Evolutionary conservation across 35 echinoderm and acorn worm species (phyloP).

Genomic region (Ophiothrix spiculata): DNA sequence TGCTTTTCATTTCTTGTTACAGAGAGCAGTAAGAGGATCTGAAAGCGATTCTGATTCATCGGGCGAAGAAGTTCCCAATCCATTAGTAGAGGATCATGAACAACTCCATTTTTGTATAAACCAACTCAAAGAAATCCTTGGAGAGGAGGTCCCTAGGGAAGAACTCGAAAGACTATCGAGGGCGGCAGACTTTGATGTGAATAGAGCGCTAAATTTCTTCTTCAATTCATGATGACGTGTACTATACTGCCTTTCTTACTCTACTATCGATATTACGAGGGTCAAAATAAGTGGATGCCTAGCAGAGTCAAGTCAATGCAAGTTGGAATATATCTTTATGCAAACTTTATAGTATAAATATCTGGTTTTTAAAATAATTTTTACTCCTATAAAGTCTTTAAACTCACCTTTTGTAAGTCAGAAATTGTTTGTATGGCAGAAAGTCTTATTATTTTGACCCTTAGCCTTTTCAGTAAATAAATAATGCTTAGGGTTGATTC

Average conservation of each 20-base stretch:
- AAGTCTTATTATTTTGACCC: no score
- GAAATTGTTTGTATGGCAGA: no score
- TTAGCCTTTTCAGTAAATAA: no score
- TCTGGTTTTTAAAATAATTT: no score
- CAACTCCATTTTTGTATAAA: slow-evolving; percentile 13
- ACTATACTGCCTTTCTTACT: not conserved
- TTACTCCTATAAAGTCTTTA: no score
- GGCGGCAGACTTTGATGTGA: slow-evolving; percentile 78
- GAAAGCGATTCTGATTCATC: slow-evolving; percentile 48
- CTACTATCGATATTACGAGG: not conserved
- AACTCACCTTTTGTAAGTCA: no score
- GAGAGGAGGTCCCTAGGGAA: slow-evolving; percentile 43
- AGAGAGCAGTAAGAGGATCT: not conserved
- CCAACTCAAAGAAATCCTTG: slow-evolving; percentile 57
- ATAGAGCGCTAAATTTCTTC: slow-evolving; percentile 72
- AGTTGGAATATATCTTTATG: no score
- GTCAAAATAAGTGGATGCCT: not conserved
- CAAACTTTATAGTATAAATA: no score
- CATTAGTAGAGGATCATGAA: not conserved
- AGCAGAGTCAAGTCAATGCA: no score
- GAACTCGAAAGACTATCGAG: slow-evolving; percentile 43
- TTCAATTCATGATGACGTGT: slow-evolving; percentile 26
- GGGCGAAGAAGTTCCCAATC: slow-evolving; percentile 21
- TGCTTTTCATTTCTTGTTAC: no score
- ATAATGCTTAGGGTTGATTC: no score